Percentiles rank a stretch among this genome's conserved stretches.
Conservation (phyloP, 2,113 vertebrate genomes). For the Nothobranchius kuhntae region DNA sequence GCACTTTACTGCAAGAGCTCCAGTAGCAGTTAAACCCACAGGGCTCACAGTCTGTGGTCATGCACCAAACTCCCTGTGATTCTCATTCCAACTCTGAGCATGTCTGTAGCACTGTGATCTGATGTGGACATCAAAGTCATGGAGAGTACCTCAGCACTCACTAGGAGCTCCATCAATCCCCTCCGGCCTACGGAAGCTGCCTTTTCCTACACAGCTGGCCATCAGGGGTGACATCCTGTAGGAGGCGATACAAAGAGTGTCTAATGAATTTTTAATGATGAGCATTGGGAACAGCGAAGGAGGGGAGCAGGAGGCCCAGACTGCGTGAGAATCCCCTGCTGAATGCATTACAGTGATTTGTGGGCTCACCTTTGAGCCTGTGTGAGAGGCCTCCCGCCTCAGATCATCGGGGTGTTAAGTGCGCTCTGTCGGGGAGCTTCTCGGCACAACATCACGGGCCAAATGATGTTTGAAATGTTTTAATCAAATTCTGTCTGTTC, state of each 20-base stretch:
- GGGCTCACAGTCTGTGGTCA: slow-evolving; percentile 38
- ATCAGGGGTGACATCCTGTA: slow-evolving; percentile 71
- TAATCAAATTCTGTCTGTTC: slow-evolving; percentile 83
- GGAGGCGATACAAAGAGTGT: slow-evolving; percentile 69
- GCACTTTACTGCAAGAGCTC: slow-evolving; percentile 23
- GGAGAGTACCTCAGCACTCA: slow-evolving; percentile 45
- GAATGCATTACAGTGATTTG: slow-evolving; percentile 76
- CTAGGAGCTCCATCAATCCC: slow-evolving; percentile 56
- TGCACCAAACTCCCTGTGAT: slow-evolving; percentile 11
- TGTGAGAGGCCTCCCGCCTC: slow-evolving; percentile 56
- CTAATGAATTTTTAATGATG: slow-evolving; percentile 79
- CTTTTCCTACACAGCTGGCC: slow-evolving; percentile 52
- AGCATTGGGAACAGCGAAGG: slow-evolving; percentile 35
- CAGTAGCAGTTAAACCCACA: slow-evolving; percentile 19
- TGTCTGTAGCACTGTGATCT: slow-evolving; percentile 33
- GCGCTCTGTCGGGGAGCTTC: slow-evolving; percentile 71
- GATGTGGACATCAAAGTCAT: slow-evolving; percentile 42
- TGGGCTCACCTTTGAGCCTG: slow-evolving; percentile 73
- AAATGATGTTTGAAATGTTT: slow-evolving; percentile 82
- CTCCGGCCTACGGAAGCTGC: slow-evolving; percentile 55
- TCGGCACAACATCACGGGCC: slow-evolving; percentile 70
- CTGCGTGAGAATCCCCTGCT: slow-evolving; percentile 41
- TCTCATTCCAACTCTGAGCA: slow-evolving; percentile 33
- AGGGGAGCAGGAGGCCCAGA: slow-evolving; percentile 23
- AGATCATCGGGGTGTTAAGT: slow-evolving; percentile 73